Evolutionary conservation across 2,113 vertebrate genomes (phyloP).

Genomic region (Oncorhynchus masou): DNA sequence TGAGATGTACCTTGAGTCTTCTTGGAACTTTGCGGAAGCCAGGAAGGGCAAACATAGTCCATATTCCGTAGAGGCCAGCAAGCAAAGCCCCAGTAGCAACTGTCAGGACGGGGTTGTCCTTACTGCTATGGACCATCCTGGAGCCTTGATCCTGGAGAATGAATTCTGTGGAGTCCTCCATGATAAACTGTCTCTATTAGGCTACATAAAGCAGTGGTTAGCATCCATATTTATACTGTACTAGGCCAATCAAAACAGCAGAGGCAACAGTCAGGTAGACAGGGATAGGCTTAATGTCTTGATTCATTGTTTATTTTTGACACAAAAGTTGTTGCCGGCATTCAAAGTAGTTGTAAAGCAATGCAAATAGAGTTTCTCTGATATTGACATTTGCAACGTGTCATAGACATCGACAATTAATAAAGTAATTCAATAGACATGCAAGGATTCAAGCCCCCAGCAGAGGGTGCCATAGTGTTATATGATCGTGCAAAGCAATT

Average conservation of each 20-base stretch:
- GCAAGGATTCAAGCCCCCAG: constrained; percentile 26
- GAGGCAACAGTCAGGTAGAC: too few relatives aligned
- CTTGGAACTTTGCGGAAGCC: constrained; percentile 69
- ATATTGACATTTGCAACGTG: too few relatives aligned
- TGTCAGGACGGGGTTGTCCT: constrained; percentile 43
- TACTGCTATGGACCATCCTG: constrained; percentile 15
- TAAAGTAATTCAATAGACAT: background rate
- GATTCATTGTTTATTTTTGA: too few relatives aligned
- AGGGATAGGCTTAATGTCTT: too few relatives aligned
- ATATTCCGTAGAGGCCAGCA: constrained; percentile 65
- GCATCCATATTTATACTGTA: too few relatives aligned
- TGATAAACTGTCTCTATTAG: constrained; percentile 24
- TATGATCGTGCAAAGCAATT: constrained; percentile 24
- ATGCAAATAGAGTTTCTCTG: too few relatives aligned
- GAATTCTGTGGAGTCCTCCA: constrained; percentile 76
- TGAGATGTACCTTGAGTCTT: constrained; percentile 64
- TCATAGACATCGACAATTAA: too few relatives aligned
- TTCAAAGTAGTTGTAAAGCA: too few relatives aligned
- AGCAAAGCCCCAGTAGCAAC: constrained; percentile 53
- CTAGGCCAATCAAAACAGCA: too few relatives aligned
- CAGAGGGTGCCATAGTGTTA: constrained; percentile 51
- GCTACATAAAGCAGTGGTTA: background rate
- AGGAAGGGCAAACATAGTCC: constrained; percentile 70
- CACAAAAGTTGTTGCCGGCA: too few relatives aligned
- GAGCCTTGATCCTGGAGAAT: constrained; percentile 61